phyloP scores from a whole-genome alignment of 1,140 invertebrate genomes.

The Aphis gossypii region DNA sequence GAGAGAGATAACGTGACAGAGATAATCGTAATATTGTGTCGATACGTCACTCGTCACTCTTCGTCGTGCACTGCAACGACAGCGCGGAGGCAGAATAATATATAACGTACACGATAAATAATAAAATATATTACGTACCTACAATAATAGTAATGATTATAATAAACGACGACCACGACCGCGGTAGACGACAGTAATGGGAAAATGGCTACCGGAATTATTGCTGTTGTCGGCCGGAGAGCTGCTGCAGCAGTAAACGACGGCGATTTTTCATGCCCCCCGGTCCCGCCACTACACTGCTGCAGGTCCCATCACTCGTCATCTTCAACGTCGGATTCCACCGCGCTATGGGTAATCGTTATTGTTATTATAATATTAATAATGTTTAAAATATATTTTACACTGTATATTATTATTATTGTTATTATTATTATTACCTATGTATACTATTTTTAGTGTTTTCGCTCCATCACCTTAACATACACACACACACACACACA shows the following conservation, averaged over 20 bases:
- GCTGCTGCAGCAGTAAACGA: background rate
- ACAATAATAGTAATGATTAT: background rate
- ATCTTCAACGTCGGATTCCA: background rate
- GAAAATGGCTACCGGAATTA: slow-evolving; percentile 31
- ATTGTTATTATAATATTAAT: slow-evolving; percentile 1
- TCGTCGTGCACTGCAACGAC: background rate
- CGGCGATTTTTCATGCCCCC: slow-evolving; percentile 4
- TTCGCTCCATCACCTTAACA: background rate
- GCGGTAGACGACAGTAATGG: slow-evolving; percentile 12
- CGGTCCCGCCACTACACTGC: background rate
- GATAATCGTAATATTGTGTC: background rate
- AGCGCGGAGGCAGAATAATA: background rate
- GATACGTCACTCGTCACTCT: slow-evolving; percentile 5
- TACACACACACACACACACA: background rate
- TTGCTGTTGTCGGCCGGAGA: background rate
- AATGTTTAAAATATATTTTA: background rate
- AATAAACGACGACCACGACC: background rate
- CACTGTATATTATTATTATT: background rate
- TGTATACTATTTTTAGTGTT: background rate
- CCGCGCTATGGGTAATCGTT: background rate
- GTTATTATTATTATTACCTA: background rate
- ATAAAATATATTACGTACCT: background rate
- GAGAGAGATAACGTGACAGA: background rate
- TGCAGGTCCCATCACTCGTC: background rate
- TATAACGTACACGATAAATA: background rate